Percentiles rank a stretch among this genome's conserved stretches.
phyloP scores from a whole-genome alignment of 2,797 vertebrate genomes.

The Ara ararauna region DNA sequence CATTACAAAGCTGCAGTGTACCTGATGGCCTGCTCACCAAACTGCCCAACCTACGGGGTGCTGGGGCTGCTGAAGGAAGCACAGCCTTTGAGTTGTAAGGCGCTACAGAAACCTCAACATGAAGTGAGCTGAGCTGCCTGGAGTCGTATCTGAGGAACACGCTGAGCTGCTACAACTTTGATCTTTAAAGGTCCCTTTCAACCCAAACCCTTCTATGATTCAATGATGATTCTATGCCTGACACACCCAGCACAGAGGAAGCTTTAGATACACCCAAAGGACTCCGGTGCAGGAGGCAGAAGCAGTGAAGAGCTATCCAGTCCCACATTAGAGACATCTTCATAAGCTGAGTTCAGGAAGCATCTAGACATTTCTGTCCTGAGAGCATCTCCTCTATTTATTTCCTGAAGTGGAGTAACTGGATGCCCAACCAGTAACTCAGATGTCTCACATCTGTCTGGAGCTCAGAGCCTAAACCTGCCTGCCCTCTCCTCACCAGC shows the following conservation, averaged over 20 bases:
- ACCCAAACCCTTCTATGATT: not conserved
- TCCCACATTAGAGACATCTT: not conserved
- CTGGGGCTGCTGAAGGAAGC: not conserved
- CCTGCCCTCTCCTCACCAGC: not conserved
- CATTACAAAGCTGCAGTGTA: fast-evolving
- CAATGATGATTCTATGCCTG: not conserved
- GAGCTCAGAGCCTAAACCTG: not conserved
- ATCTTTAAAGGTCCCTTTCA: not conserved
- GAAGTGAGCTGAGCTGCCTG: not conserved
- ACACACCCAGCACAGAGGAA: not conserved
- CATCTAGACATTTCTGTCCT: not conserved
- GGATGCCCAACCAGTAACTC: not conserved
- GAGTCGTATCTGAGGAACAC: fast-evolving
- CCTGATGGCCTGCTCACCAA: not conserved
- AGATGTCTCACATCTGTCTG: not conserved
- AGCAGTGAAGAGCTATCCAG: not conserved
- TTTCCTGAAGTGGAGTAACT: not conserved
- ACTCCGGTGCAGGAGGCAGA: not conserved
- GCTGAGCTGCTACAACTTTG: not conserved
- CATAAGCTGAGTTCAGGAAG: not conserved
- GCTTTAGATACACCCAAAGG: not conserved
- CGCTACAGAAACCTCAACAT: not conserved
- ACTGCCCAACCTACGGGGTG: fast-evolving
- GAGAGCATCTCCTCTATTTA: not conserved
- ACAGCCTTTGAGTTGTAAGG: not conserved